Percentiles rank a stretch among this genome's conserved stretches.
Evolutionary conservation across 2,113 vertebrate genomes (phyloP).

Genomic region (Piaya cayana): DNA sequence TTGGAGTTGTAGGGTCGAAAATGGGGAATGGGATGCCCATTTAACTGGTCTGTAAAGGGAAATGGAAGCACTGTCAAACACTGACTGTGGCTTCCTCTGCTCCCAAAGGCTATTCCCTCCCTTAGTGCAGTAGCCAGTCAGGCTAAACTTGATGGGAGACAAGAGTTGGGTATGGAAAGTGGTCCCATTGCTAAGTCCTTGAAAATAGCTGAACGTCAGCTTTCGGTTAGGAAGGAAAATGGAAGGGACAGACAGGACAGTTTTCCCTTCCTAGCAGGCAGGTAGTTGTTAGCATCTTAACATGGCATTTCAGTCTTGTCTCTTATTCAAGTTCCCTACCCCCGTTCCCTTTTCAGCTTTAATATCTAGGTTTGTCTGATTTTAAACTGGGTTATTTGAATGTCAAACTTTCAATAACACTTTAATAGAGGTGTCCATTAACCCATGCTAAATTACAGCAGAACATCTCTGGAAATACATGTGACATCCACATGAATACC

Average conservation of each 20-base stretch:
- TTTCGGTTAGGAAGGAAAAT: not conserved
- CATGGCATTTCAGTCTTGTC: slow-evolving; percentile 50
- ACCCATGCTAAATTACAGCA: slow-evolving; percentile 81
- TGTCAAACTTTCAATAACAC: slow-evolving; percentile 84
- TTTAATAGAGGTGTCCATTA: slow-evolving; percentile 86
- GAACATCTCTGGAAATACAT: slow-evolving; percentile 79
- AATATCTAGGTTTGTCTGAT: slow-evolving; percentile 79
- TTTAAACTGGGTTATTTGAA: slow-evolving; percentile 84
- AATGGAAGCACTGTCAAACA: not conserved
- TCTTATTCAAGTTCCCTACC: slow-evolving; percentile 34
- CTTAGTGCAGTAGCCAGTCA: too few species aligned
- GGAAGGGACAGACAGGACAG: not conserved
- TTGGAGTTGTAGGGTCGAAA: not conserved
- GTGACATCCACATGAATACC: slow-evolving; percentile 83
- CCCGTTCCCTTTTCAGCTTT: slow-evolving; percentile 66
- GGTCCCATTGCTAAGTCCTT: not conserved
- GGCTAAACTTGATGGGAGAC: too few species aligned
- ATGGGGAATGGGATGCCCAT: rapidly evolving
- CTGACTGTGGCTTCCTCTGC: not conserved
- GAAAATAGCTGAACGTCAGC: rapidly evolving
- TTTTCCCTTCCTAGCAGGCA: not conserved
- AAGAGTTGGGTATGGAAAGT: rapidly evolving
- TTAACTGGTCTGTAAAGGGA: rapidly evolving
- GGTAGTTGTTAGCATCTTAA: not conserved
- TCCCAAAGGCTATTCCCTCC: not conserved